Percentiles rank a stretch among this genome's conserved stretches.
Evolutionary conservation across 2,797 vertebrate species (phyloP).

Genomic region (Picus viridis): DNA sequence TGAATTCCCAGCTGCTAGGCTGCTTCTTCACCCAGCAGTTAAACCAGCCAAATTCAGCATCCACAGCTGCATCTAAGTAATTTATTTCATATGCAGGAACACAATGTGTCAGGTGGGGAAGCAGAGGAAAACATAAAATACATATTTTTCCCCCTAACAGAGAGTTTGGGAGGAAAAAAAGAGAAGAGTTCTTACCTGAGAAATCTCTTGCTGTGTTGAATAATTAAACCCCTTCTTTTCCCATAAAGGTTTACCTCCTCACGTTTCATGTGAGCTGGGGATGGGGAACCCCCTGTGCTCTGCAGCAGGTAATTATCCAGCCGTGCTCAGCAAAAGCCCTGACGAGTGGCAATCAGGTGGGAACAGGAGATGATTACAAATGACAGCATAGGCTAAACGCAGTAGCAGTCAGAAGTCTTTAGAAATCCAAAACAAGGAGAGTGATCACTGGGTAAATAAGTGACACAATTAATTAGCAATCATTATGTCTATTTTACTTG

Average conservation of each 20-base stretch:
- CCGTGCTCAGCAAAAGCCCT: conserved; percentile 7
- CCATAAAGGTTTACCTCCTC: background rate
- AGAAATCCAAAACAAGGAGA: conserved; percentile 28
- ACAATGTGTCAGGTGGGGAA: background rate
- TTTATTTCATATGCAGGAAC: background rate
- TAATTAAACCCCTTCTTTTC: background rate
- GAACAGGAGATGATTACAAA: conserved; percentile 40
- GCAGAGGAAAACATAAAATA: background rate
- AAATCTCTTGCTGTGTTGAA: conserved; percentile 19
- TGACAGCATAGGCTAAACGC: conserved; percentile 8
- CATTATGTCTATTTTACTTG: conserved; percentile 24
- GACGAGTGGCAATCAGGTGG: background rate
- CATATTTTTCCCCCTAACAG: background rate
- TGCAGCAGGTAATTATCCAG: background rate
- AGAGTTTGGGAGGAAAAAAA: background rate
- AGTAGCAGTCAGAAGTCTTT: background rate
- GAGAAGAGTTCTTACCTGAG: background rate
- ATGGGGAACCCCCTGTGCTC: background rate
- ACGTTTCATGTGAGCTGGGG: background rate
- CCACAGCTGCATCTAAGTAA: background rate
- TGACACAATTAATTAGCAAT: conserved; percentile 36
- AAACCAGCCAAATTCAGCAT: background rate
- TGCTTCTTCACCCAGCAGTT: background rate
- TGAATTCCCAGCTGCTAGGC: background rate
- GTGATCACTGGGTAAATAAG: conserved; percentile 13